These are phyloP conservation scores for Thaumetopoea pityocampa DNA, from an alignment of 1,140 invertebrate genomes.

Conservation along the genomic window DNA sequence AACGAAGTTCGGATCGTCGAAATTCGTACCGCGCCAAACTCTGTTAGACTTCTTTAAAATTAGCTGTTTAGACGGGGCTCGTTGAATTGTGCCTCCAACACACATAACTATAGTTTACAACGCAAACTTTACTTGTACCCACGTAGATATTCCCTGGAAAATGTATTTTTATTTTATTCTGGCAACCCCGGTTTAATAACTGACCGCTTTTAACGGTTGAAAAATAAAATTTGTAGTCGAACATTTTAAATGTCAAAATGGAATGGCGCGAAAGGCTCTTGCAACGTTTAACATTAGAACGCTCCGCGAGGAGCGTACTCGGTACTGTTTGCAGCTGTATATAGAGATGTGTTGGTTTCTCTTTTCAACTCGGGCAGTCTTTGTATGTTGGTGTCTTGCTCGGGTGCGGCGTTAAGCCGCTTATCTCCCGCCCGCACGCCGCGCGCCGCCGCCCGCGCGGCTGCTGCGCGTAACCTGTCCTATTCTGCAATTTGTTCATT, in stretches of 20 bases:
- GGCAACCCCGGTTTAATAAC: conserved; percentile 28
- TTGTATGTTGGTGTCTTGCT: conserved; percentile 33
- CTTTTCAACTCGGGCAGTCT: conserved; percentile 16
- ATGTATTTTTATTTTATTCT: conserved; percentile 71
- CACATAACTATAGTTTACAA: conserved; percentile 45
- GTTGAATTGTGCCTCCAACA: conserved; percentile 18
- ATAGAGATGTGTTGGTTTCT: conserved; percentile 49
- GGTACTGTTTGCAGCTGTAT: conserved; percentile 62
- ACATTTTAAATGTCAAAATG: conserved; percentile 14
- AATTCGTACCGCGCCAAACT: conserved; percentile 49
- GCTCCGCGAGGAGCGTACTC: conserved; percentile 38
- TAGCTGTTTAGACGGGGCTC: conserved; percentile 51
- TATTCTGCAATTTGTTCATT: conserved; percentile 46
- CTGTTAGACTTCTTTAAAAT: conserved; percentile 64
- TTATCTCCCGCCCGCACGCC: conserved; percentile 70
- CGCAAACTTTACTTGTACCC: conserved; percentile 66
- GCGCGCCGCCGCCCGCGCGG: conserved; percentile 42
- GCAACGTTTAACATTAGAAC: conserved; percentile 27
- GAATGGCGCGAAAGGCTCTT: conserved; percentile 2
- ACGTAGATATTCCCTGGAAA: conserved; percentile 67
- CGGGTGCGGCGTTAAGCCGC: conserved; percentile 66
- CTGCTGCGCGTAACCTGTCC: conserved; percentile 52
- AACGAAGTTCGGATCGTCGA: conserved; percentile 19
- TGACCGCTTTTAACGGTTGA: conserved; percentile 3
- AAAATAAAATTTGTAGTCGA: conserved; percentile 18